Conservation (phyloP, 2,797 vertebrate genomes). For the Oryzias sinensis region DNA sequence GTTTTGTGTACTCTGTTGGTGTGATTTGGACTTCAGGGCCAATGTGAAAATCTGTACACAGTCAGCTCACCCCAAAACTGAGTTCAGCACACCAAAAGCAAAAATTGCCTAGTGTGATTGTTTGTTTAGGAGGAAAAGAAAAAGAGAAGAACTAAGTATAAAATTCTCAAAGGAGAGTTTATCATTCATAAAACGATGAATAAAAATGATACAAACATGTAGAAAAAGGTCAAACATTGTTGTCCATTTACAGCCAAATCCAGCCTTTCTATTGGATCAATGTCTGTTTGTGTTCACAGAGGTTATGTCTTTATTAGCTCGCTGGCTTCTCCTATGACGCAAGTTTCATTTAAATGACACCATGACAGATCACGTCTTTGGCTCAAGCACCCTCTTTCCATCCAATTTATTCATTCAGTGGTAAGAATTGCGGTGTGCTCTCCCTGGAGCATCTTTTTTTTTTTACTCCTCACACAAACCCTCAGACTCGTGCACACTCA, state of each 20-base stretch:
- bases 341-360: constrained; percentile 69
- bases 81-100: no score
- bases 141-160: no score
- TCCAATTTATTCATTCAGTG: constrained; percentile 72
- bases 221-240: no score
- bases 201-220: no score
- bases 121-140: no score
- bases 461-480: constrained; percentile 25
- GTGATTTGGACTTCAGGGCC: no score
- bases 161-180: no score
- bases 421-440: constrained; percentile 57
- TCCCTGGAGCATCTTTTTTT: constrained; percentile 62
- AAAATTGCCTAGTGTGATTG: no score
- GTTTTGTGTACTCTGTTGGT: no score
- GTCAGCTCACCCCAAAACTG: no score
- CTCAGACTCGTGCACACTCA: constrained; percentile 13
- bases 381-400: constrained; percentile 66
- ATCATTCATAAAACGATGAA: no score
- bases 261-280: constrained; percentile 23
- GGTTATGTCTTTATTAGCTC: constrained; percentile 56
- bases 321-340: constrained; percentile 43
- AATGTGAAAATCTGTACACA: no score
- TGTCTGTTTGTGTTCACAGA: constrained; percentile 14
- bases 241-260: constrained; percentile 21
- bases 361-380: constrained; percentile 70